Evolutionary conservation across 2,113 vertebrate species (phyloP).

Genomic region (Desmodus rotundus): DNA sequence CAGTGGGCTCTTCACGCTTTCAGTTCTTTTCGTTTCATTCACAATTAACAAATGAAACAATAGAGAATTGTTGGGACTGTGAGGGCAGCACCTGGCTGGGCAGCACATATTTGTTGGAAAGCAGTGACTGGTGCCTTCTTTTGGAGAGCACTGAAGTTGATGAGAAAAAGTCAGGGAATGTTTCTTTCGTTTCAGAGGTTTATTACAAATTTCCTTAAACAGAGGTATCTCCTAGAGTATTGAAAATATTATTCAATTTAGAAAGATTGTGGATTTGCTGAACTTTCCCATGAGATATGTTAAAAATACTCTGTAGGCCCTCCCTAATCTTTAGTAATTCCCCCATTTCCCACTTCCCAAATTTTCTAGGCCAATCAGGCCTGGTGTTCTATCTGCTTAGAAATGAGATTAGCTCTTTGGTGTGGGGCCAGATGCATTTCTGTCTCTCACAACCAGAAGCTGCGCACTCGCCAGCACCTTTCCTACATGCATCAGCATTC

Average conservation of each 20-base stretch:
- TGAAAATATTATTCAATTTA: background rate
- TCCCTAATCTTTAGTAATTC: background rate
- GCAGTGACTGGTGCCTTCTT: background rate
- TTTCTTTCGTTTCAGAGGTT: background rate
- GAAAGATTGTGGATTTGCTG: background rate
- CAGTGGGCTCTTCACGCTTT: background rate
- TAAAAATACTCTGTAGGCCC: background rate
- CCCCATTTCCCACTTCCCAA: too few species aligned
- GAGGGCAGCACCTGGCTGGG: background rate
- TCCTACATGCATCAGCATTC: background rate
- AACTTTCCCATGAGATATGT: background rate
- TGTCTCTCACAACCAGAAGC: background rate
- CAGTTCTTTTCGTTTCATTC: background rate
- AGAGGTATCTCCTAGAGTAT: background rate
- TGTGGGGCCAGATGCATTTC: background rate
- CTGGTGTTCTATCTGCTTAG: background rate
- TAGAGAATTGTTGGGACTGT: background rate
- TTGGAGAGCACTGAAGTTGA: background rate
- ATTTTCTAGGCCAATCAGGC: background rate
- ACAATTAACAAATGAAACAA: background rate
- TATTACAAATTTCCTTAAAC: background rate
- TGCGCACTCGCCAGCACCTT: background rate
- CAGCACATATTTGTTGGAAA: background rate
- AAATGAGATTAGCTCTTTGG: background rate
- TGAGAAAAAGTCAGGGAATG: background rate